A percentile compares a stretch with the other conserved stretches of the same genome.
Evolutionary conservation across 2,113 vertebrate genomes (phyloP).

Genomic region (Bufo gargarizans): DNA sequence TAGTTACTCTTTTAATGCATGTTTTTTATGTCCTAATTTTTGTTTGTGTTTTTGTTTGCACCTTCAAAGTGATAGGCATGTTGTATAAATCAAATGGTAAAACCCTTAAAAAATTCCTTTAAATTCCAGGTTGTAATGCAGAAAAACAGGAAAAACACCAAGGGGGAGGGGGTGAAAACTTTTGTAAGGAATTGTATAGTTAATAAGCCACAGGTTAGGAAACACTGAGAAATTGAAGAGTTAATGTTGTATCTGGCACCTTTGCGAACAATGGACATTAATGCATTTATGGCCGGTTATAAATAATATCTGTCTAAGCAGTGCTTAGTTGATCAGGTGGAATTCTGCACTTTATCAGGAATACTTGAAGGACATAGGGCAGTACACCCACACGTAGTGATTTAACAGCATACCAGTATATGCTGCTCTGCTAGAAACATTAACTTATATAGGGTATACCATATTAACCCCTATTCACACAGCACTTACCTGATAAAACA

Average conservation of each 20-base stretch:
- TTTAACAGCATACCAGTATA: background rate
- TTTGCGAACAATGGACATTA: background rate
- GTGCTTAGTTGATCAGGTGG: background rate
- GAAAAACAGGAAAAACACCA: no score
- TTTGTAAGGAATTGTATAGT: no score
- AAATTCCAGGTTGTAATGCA: no score
- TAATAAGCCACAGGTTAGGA: background rate
- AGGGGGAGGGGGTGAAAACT: no score
- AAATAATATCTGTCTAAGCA: conserved; percentile 1
- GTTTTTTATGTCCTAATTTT: no score
- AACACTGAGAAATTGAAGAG: background rate
- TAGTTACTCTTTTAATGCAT: no score
- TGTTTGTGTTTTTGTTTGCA: no score
- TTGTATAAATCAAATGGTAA: no score
- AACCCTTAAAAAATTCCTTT: no score
- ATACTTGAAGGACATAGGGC: background rate
- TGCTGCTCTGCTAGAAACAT: conserved; percentile 4
- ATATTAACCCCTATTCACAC: background rate
- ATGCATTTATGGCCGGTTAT: background rate
- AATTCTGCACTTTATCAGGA: conserved; percentile 2
- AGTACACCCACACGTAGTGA: background rate
- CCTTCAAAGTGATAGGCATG: no score
- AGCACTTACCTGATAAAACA: background rate
- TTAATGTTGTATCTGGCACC: background rate
- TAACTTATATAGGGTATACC: conserved; percentile 3